Evolutionary conservation across 1,140 invertebrate species (phyloP), one percentile per base, ranked within the genome.

Genomic region (Asobara japonica): DNA sequence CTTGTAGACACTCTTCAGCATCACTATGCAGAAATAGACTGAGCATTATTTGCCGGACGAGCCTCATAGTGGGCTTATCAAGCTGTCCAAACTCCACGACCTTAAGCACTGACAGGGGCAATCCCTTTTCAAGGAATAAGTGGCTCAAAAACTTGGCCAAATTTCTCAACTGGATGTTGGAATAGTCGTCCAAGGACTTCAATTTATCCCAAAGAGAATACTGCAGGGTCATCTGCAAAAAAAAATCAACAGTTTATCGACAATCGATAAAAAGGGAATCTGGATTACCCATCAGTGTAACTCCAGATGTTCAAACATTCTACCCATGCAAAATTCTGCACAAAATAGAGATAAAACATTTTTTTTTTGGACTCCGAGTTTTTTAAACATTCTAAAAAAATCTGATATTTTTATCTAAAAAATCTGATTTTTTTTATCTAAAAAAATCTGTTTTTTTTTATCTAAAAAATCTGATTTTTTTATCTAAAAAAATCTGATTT

Each of bases 41-140:
- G 0, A 94, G 79, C 25, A 97, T 84, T 33, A 94, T 90, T 77
- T 92, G 90, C 48, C 93, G 90, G 76, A 96, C 86, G 74, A 96
- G 91, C 33, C 90, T 84, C 10, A 95, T 89, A 18, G 90, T 91
- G 0, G 85, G 79, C 81, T 93, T 93, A 76, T 94, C 91, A 75
- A 96, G 87, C 79, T 95, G 93, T 0, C 91, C 90, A 85, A 96
- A 94, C 78, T 95, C 87, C n/a, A 96, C 89, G 25, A 94, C 90
- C 89, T 98, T 98, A 0, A 99, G 88, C 27, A 96, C 90, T 6
- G 96, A 94, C 8, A 99, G 84, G 3, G 94, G 90, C 29, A 98
- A 81, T 6, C 92, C 92, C 75, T 94, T 92, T 70, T 93, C 91
- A 25, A 93, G 86, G 36, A 98, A 92, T n/a, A 98, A 87, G 84